Conservation (phyloP, 2,797 vertebrate genomes). For the Coracias cyanogaster region DNA sequence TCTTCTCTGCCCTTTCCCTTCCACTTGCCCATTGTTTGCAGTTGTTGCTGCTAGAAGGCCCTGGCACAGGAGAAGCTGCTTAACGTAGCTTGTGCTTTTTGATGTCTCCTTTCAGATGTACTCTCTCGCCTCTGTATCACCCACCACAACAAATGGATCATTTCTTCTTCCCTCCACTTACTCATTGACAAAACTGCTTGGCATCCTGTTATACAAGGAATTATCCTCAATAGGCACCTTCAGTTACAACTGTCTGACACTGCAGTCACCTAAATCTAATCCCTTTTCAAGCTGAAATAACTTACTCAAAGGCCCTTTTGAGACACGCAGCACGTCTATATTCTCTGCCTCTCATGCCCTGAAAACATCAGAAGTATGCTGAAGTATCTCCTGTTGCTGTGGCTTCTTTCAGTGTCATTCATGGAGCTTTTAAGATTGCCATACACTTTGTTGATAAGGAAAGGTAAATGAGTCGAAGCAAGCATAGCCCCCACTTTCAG, state of each 20-base stretch:
- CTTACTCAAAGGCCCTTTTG: conserved; percentile 59
- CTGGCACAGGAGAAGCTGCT: conserved; percentile 1
- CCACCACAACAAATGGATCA: conserved; percentile 39
- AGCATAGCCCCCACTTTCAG: background rate
- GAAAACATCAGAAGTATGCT: conserved; percentile 32
- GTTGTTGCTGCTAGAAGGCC: background rate
- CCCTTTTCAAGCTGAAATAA: conserved; percentile 75
- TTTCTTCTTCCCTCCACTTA: conserved; percentile 48
- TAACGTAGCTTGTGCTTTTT: background rate
- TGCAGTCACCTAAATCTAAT: conserved; percentile 67
- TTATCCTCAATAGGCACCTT: conserved; percentile 69
- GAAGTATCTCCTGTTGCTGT: conserved; percentile 31
- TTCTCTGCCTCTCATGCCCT: conserved; percentile 39
- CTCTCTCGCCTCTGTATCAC: background rate
- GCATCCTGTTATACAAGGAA: conserved; percentile 61
- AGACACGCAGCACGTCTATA: conserved; percentile 53
- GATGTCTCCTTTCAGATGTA: background rate
- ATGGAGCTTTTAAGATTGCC: background rate
- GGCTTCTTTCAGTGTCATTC: background rate
- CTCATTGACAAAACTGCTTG: conserved; percentile 48
- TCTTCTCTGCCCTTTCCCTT: background rate
- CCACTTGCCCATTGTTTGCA: background rate
- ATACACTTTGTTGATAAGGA: background rate
- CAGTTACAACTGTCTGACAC: conserved; percentile 65
- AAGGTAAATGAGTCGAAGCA: background rate